Conservation (phyloP, 1,140 invertebrate species). For the Calephelis nemesis region DNA sequence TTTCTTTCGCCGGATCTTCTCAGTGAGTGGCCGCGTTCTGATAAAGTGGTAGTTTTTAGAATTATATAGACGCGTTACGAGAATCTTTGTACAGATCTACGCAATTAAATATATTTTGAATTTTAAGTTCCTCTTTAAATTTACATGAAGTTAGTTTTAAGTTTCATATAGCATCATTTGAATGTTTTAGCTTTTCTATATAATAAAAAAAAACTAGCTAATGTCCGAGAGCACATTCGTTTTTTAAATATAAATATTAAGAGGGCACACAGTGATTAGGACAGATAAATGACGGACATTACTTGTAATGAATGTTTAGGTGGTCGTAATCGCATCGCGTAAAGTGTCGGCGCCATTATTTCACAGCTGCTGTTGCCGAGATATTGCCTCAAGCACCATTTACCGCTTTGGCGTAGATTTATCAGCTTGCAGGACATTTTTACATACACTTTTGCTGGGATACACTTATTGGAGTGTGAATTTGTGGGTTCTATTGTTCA, state of each 20-base stretch:
- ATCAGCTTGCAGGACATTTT: constrained; percentile 47
- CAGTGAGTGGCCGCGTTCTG: too few relatives aligned
- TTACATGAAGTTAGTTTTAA: too few relatives aligned
- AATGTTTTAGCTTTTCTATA: neutral
- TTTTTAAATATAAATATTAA: constrained; percentile 12
- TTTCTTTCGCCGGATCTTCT: too few relatives aligned
- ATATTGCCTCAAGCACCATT: constrained; percentile 63
- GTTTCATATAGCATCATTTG: too few relatives aligned
- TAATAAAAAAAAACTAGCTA: neutral
- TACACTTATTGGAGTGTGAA: constrained; percentile 29
- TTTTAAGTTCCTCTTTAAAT: too few relatives aligned
- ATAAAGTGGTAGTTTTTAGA: too few relatives aligned
- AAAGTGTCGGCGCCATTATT: constrained; percentile 76
- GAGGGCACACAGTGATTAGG: constrained; percentile 56
- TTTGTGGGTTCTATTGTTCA: neutral
- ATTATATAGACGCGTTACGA: too few relatives aligned
- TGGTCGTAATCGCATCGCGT: constrained; percentile 70
- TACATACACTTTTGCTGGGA: constrained; percentile 23
- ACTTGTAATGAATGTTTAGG: constrained; percentile 77
- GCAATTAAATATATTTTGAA: too few relatives aligned
- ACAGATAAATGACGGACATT: constrained; percentile 75
- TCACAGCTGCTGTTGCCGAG: constrained; percentile 66
- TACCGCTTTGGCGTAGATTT: constrained; percentile 55
- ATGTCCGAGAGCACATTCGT: neutral
- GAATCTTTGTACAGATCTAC: too few relatives aligned